Base-by-base conservation (phyloP, 2,797 vertebrate species). In the Sebastes oblongus region DNA sequence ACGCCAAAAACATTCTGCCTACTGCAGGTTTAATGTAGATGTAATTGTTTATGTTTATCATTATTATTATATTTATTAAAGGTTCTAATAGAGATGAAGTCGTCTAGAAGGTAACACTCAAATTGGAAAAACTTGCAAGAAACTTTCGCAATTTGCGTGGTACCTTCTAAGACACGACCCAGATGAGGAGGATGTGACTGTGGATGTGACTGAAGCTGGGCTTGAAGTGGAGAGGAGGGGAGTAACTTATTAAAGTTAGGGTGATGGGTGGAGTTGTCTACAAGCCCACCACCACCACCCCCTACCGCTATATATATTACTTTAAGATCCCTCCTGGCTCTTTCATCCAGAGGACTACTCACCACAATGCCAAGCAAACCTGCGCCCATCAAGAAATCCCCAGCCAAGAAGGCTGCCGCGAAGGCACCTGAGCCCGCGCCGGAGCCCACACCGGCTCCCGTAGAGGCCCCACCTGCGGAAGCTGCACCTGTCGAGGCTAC, bases 281-380 rank as follows among this genome's bases (percentile, higher is more conserved):
- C 22, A 64, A 55, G 59, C 58, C 79, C 80, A 69, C 74, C 67
- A 39, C 36, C 72, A 62, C 36, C 72, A 62, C 80, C 30, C 58
- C n/a, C 16, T 0, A 39, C 9, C 68, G 39, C 39, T 81, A 89
- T 93, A 95, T 92, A 95, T 93, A 94, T 90, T 72, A 74, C 78
- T 59, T 61, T 14, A 68, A 76, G 46, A 78, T 24, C 61, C 62
- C 61, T 18, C 25, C 46, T 16, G 66, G 9, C 56, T 30, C 16
- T 30, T 50, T 59, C 30, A 90, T 86, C 75, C 75, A 83, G 69
- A 92, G 74, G 70, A 90, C 50, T 80, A 76, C 29, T 69, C 72
- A 75, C 61, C 78, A 84, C 39, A 1, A 97, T 97, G 97, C 96
- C 97, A 0, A 82, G 93, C 46, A 96, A 97, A 91, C 90, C 95